A percentile compares a stretch with the other conserved stretches of the same genome.
Conservation (phyloP, 2,888 invertebrate species). For the Pandemis corylana region DNA sequence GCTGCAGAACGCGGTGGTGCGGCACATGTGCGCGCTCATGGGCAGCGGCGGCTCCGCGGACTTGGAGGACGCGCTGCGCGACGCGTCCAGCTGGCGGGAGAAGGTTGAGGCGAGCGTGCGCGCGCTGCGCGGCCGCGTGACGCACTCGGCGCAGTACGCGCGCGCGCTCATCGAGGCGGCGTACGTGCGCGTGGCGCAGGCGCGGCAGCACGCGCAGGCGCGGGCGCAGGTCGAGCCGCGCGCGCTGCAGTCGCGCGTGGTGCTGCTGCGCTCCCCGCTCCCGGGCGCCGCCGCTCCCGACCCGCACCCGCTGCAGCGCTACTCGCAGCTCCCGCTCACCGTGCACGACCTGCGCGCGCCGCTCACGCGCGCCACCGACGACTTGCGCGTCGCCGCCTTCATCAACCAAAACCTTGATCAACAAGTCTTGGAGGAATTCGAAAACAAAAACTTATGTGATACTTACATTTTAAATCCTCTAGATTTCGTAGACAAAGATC, state of each 20-base stretch:
- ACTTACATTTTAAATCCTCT: constrained; percentile 47
- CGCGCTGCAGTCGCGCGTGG: constrained; percentile 53
- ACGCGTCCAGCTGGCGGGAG: constrained; percentile 25
- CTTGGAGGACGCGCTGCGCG: constrained; percentile 48
- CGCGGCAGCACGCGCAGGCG: constrained; percentile 44
- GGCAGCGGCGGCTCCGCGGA: constrained; percentile 41
- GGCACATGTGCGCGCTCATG: constrained; percentile 63
- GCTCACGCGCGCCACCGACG: constrained; percentile 48
- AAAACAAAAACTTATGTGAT: constrained; percentile 60
- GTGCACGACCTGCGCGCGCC: constrained; percentile 53
- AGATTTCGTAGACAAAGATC: constrained; percentile 3
- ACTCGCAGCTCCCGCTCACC: constrained; percentile 51
- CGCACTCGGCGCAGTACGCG: constrained; percentile 60
- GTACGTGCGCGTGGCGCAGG: constrained; percentile 51
- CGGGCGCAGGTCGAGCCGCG: constrained; percentile 27
- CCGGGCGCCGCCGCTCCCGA: constrained; percentile 8
- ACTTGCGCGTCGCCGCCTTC: constrained; percentile 55
- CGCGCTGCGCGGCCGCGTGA: constrained; percentile 50
- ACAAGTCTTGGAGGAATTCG: constrained; percentile 53
- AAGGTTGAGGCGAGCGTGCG: constrained; percentile 49
- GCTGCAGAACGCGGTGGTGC: constrained; percentile 58
- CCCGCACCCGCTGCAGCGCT: constrained; percentile 46
- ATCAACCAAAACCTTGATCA: constrained; percentile 59
- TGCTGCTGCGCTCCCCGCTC: constrained; percentile 50
- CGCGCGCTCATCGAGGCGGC: constrained; percentile 55